A percentile compares a stretch with the other conserved stretches of the same genome.
Conservation (phyloP, 2,797 vertebrate species). For the Apodemus agrarius region DNA sequence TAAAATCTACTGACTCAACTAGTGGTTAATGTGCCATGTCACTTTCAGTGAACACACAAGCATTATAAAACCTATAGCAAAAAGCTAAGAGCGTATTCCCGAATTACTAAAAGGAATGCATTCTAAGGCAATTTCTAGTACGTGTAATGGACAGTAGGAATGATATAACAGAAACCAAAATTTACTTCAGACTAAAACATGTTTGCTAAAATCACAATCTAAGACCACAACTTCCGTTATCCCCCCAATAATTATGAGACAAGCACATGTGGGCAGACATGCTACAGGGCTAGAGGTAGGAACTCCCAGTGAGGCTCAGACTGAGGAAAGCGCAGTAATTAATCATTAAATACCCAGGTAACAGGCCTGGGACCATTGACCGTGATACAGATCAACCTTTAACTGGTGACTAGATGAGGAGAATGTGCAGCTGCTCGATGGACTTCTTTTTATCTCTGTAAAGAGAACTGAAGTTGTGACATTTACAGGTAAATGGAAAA, state of each 20-base stretch:
- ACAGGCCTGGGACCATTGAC: too few species aligned
- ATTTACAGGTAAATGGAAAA: background rate
- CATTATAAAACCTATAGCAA: background rate
- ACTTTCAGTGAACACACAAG: background rate
- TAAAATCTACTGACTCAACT: background rate
- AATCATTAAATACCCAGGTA: background rate
- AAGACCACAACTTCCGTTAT: background rate
- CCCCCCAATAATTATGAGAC: background rate
- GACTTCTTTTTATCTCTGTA: background rate
- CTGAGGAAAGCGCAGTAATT: background rate
- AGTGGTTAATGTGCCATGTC: background rate
- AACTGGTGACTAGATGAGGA: background rate
- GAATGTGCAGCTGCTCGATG: background rate
- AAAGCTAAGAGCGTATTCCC: background rate
- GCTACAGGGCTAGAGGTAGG: background rate
- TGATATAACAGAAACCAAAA: background rate
- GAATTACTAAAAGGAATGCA: background rate
- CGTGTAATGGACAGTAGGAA: background rate
- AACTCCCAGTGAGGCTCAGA: background rate
- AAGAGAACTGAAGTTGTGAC: background rate
- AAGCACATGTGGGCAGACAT: background rate
- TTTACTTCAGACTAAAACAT: background rate
- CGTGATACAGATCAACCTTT: background rate
- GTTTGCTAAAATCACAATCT: background rate
- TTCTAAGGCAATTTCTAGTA: background rate